Base-by-base conservation (phyloP, 92 coral and sea anemone species). In the Heteractis magnifica region DNA sequence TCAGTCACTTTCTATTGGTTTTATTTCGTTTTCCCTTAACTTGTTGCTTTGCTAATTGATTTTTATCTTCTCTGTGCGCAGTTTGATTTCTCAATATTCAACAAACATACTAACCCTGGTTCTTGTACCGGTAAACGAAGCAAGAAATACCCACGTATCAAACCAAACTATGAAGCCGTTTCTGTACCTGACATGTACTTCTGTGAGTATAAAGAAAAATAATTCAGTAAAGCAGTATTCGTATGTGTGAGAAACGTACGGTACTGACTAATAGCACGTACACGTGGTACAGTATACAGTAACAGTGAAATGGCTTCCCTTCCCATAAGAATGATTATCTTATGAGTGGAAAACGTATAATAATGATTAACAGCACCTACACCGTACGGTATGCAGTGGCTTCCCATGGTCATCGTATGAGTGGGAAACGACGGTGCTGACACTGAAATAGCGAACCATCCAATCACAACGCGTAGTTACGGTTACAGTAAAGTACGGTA, bases 61-160 rank as follows among this genome's bases (percentile, higher is more conserved):
- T 75, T 19, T 65, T 41, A 34, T 72, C 84, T 52, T 56, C 13
- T 18, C 53, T 56, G 82, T 18, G 3, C 3, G 44, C 76, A 95
- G 98, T 94, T 94, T 85, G 98, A 95, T 82, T 95, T 94, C 77
- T 94, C 98, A 6, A 90, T 95, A 58, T 95, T 95, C 70, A 93
- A 94, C 88, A 89, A 94, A 56, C 75, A 88, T 56, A 89, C 98
- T 10, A 81, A 86, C 75, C 98, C 98, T 18, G 81, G 79, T 18
- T 85, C 91, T 49, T 86, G 87, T 23, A 53, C 20, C 23, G 98
- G 91, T 19, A 71, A 68, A 70, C 93, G 92, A 4, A 80, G 90
- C 80, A 97, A 89, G 89, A 95, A 95, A 75, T 95, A 94, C 53
- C 98, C 98, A 51, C 81, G 83, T 10, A 88, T 95, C 15, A 89